These are phyloP conservation scores for Rhorus exstirpatorius DNA, from an alignment of 2,888 invertebrate genomes.

Conservation along the genomic window DNA sequence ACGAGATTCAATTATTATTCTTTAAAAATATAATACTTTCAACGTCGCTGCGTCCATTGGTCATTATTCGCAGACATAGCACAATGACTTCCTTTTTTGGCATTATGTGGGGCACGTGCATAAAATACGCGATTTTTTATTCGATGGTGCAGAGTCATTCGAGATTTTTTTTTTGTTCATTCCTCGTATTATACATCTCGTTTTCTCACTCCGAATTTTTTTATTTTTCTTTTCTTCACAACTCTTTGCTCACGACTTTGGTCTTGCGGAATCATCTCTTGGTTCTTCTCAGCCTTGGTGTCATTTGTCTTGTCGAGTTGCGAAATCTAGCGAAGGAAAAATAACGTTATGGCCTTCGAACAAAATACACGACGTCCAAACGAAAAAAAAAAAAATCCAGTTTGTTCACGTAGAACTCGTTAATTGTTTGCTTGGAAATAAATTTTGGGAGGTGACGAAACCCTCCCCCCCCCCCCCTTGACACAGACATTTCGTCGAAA, in stretches of 20 bases:
- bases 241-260: slow-evolving; percentile 51
- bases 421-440: background rate
- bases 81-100: too few relatives aligned
- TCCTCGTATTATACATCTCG: slow-evolving; percentile 57
- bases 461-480: background rate
- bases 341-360: slow-evolving; percentile 10
- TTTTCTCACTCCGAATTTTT: background rate
- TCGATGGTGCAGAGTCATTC: background rate
- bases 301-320: slow-evolving; percentile 9
- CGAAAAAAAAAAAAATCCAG: slow-evolving; percentile 25
- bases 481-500: background rate
- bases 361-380: background rate
- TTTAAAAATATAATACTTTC: too few relatives aligned
- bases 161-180: slow-evolving; percentile 66
- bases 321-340: slow-evolving; percentile 41
- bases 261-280: slow-evolving; percentile 40
- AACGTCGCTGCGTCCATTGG: too few relatives aligned
- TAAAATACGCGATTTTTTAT: slow-evolving; percentile 5
- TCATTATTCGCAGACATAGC: too few relatives aligned
- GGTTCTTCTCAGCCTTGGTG: slow-evolving; percentile 13
- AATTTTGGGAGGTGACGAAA: background rate
- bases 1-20: too few relatives aligned
- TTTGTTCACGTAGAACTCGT: background rate
- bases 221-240: slow-evolving; percentile 16
- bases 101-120: slow-evolving; percentile 44